Evolutionary conservation across 1,140 invertebrate genomes (phyloP), one percentile per base, ranked within the genome.

Genomic region (Pseudoatta argentina): DNA sequence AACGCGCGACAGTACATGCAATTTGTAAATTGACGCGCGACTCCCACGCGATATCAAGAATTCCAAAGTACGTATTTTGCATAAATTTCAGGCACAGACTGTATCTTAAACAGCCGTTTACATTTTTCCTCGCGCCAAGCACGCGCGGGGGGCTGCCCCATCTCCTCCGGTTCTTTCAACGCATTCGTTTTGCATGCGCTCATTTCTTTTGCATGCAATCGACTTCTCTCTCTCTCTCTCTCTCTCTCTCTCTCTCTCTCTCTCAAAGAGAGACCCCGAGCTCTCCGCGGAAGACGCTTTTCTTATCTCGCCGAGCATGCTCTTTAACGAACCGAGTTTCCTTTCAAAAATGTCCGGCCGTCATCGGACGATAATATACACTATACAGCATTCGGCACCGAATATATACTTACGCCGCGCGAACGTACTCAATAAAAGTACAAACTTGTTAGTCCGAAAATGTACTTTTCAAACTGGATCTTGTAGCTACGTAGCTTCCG

Each of bases 61-160:
- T 83, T 73, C 79, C 55, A 14, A 75, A 75, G 79, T 75, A 83
- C 55, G 79, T 73, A 83, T 75, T 83, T 61, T 75, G 69, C 79
- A 83, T 75, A 75, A 83, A 83, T 83, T 75, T 83, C 55, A 75
- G 44, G 55, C 69, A 73, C 79, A 83, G 69, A 83, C 79, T 83
- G 79, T 83, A 83, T 83, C 69, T 83, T 75, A 83, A 83, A 83
- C 57, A 83, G 69, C 79, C 69, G 79, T 75, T 83, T 83, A 83
- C 39, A 83, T 83, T 63, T 75, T 83, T 59, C 57, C 24, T 83
- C 67, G 18, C 69, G 18, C 69, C 30, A 48, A n/a, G 12, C 61
- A 21, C 57, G 57, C 44, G 55, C 27, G n/a, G 16, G 10, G 21
- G 48, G 39, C 55, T 55, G 76, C 57, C 67, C 76, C 51, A 83